Base-by-base conservation (phyloP, 2,797 vertebrate species). In the Lepus townsendii region DNA sequence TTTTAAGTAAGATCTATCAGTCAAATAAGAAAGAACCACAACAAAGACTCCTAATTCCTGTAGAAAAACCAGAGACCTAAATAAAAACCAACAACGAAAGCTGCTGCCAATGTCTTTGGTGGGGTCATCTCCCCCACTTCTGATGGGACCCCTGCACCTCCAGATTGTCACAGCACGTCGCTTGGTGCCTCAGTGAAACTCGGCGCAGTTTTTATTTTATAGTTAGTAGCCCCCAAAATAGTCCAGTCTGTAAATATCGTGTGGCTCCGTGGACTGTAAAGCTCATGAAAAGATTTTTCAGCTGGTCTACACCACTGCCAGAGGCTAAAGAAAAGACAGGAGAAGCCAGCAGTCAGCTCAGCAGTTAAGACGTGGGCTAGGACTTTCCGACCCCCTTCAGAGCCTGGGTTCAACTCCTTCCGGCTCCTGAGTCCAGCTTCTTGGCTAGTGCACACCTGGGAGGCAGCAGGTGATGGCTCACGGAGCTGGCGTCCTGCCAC, bases 1-100 rank as follows among this genome's bases (percentile, higher is more conserved):
- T 97, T 97, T 97, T 96, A 95, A 95, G 92, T 47, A 95, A 94
- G 96, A 84, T 82, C 85, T 95, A 90, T 97, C 86, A 85, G 69
- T 95, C 95, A 96, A 94, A 85, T 88, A 87, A 92, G 89, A 93
- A 95, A 78, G 80, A 83, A 91, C 16, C 32, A 8, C 73, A 88
- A 95, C 52, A 75, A 94, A 92, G 76, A 87, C 95, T 52, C 75
- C 88, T 78, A 84, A 76, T 88, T 96, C 69, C 68, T 87, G 85
- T 91, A 79, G 94, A 84, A 96, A 93, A 95, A 88, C 16, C 80
- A 95, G 62, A 94, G 69, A 9, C 90, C 80, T 87, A 89, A 69
- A 96, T 57, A 57, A 57, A 57, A 57, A 57, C 72, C 78, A 63
- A 24, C 68, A 91, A 90, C 60, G 57, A 72, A 83, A 82, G 66